phyloP scores from a whole-genome alignment of 2,113 vertebrate species.

The Anoura caudifer region DNA sequence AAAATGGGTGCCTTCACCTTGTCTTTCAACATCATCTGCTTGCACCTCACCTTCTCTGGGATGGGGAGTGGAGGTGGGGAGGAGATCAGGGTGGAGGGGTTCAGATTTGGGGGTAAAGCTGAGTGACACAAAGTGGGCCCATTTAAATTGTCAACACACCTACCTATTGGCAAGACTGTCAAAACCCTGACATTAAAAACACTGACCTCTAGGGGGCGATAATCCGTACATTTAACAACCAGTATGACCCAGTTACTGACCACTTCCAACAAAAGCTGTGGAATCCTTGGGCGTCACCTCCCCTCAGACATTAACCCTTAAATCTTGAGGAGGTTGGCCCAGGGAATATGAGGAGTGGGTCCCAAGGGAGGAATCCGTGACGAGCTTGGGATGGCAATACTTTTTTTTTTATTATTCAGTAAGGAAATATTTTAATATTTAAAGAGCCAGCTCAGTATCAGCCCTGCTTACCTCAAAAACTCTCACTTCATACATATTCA shows the following conservation, averaged over 20 bases:
- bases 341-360: too few species aligned
- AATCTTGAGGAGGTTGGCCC: not conserved
- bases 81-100: not conserved
- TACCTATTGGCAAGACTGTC: not conserved
- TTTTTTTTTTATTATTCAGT: not conserved
- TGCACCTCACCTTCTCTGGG: not conserved
- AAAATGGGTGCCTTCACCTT: not conserved
- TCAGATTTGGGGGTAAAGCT: not conserved
- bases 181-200: not conserved
- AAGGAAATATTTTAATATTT: constrained; percentile 4
- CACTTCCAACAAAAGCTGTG: not conserved
- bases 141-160: not conserved
- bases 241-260: not conserved
- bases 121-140: not conserved
- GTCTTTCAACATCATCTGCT: not conserved
- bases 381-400: not conserved
- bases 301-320: not conserved
- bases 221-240: not conserved
- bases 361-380: not conserved
- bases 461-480: not conserved
- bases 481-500: not conserved
- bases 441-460: not conserved
- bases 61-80: too few species aligned
- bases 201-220: constrained; percentile 1
- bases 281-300: not conserved